phyloP scores from a whole-genome alignment of 2,113 vertebrate genomes.

The Oryzias celebensis region DNA sequence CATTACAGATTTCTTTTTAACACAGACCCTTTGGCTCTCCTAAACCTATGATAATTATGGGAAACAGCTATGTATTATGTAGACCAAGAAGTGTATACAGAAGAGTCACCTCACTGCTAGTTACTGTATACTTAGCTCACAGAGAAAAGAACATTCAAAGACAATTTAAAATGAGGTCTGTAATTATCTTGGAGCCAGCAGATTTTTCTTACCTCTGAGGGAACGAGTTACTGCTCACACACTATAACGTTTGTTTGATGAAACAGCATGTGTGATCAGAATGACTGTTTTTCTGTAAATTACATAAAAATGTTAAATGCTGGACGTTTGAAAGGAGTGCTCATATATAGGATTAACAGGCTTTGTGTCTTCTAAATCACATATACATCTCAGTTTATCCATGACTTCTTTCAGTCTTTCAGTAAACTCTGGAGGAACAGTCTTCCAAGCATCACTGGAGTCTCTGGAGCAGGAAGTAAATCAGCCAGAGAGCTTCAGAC shows the following conservation, averaged over 20 bases:
- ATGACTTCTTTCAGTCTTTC: constrained; percentile 35
- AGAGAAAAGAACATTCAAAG: constrained; percentile 50
- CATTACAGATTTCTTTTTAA: too few relatives aligned
- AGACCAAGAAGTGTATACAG: neutral
- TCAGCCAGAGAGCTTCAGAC: constrained; percentile 59
- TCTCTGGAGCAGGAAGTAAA: constrained; percentile 66
- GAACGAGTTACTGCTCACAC: constrained; percentile 37
- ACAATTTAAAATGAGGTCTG: constrained; percentile 38
- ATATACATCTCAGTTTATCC: constrained; percentile 51
- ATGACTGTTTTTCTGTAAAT: neutral
- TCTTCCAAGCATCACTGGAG: constrained; percentile 45
- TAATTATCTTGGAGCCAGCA: constrained; percentile 55
- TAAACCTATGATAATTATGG: neutral
- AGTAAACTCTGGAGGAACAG: constrained; percentile 41
- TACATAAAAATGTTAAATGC: neutral
- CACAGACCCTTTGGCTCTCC: too few relatives aligned
- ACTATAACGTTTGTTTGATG: constrained; percentile 1
- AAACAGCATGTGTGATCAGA: constrained; percentile 5
- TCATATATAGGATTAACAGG: constrained; percentile 19
- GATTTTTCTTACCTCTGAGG: constrained; percentile 52
- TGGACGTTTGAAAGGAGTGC: neutral
- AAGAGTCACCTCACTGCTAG: constrained; percentile 16
- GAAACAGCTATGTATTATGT: neutral
- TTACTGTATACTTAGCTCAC: constrained; percentile 39
- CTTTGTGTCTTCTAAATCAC: constrained; percentile 37